Conservation (phyloP, 2,113 vertebrate genomes). For the Vireo altiloquus region DNA sequence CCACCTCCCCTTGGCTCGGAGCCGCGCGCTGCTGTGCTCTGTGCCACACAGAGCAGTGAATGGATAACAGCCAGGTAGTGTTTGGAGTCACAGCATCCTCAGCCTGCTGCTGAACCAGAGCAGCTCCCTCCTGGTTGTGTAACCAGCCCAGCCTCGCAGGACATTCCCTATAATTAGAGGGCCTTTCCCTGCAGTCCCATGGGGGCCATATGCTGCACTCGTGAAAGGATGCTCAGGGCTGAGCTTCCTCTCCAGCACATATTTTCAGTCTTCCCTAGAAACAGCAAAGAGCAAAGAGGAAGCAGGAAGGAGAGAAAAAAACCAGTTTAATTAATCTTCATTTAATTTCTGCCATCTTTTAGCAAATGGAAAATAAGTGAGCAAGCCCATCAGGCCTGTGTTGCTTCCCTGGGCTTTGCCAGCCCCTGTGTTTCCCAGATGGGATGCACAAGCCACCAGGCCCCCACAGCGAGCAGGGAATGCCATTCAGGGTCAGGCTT, state of each 20-base stretch:
- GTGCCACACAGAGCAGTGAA: neutral
- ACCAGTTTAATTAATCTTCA: constrained; percentile 29
- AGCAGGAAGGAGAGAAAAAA: neutral
- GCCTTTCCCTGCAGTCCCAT: neutral
- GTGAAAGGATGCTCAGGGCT: neutral
- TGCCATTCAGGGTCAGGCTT: neutral
- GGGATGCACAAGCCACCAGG: neutral
- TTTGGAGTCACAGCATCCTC: neutral
- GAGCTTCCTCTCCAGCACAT: neutral
- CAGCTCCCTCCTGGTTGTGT: neutral
- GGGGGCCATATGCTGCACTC: neutral
- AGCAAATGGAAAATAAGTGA: neutral
- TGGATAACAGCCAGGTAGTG: constrained; percentile 22
- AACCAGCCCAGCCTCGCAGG: neutral
- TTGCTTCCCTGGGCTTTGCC: neutral
- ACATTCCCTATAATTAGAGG: neutral
- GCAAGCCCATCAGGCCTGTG: neutral
- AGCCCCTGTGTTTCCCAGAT: neutral
- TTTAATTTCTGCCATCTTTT: constrained; percentile 3
- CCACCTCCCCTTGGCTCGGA: neutral
- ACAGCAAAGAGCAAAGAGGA: neutral
- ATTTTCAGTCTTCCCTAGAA: constrained; percentile 3
- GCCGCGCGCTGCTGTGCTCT: fast-evolving
- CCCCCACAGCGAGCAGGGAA: neutral
- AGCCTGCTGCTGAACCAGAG: neutral